These are phyloP conservation scores for Spheniscus mendiculus DNA, from an alignment of 2,113 vertebrate species.

Conservation along the genomic window DNA sequence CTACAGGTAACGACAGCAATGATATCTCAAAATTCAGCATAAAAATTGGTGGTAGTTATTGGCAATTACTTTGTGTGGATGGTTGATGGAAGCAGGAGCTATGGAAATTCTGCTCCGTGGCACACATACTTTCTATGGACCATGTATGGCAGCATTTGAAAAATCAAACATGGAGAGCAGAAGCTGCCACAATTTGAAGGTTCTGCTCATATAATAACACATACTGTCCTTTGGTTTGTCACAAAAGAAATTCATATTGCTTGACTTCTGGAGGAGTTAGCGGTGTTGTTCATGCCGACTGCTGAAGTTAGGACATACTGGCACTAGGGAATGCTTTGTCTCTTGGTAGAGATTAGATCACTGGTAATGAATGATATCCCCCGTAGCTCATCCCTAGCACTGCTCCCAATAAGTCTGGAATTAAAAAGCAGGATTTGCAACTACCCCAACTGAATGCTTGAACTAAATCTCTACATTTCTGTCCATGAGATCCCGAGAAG, in stretches of 20 bases:
- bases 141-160: not conserved
- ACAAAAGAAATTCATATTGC: not conserved
- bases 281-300: not conserved
- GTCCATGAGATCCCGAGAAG: not conserved
- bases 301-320: not conserved
- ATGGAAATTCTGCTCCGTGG: not conserved
- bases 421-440: not conserved
- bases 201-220: not conserved
- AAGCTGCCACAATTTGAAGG: not conserved
- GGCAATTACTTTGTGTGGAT: not conserved
- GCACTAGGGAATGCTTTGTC: not conserved
- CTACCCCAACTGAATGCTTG: not conserved
- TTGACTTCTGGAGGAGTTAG: not conserved
- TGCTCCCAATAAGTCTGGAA: not conserved
- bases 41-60: not conserved
- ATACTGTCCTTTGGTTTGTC: not conserved
- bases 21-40: not conserved
- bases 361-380: not conserved
- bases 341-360: not conserved
- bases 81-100: not conserved
- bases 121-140: too few relatives aligned
- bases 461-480: not conserved
- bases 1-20: not conserved
- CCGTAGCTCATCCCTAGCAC: not conserved
- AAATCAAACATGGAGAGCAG: not conserved